phyloP scores from a whole-genome alignment of 2,888 invertebrate genomes.

The Protodeltote pygarga region DNA sequence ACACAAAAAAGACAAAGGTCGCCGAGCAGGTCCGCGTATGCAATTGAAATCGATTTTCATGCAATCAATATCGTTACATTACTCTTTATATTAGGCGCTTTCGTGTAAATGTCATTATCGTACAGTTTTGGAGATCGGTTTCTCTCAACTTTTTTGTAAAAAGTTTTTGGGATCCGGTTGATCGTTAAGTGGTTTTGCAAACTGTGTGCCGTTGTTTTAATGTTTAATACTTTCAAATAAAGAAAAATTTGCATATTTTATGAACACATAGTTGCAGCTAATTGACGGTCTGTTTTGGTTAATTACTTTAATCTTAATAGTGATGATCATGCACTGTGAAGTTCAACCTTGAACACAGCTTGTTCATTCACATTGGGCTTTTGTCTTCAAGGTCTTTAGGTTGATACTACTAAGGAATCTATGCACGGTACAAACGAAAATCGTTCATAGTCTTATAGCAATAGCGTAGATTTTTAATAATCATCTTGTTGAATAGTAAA shows the following conservation, averaged over 20 bases:
- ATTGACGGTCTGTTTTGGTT: conserved; percentile 4
- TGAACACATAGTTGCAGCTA: conserved; percentile 6
- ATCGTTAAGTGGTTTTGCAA: conserved; percentile 6
- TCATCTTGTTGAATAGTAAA: conserved; percentile 4
- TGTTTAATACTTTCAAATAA: conserved; percentile 1
- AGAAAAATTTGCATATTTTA: conserved; percentile 1
- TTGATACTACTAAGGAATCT: conserved; percentile 13
- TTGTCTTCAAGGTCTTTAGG: conserved; percentile 3
- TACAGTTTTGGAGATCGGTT: conserved; percentile 27
- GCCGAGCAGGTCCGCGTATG: conserved; percentile 64
- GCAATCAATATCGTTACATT: conserved; percentile 70
- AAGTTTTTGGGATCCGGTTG: conserved; percentile 7
- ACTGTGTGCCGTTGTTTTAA: conserved; percentile 6
- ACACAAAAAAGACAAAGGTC: conserved; percentile 72
- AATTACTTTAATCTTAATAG: too few species aligned
- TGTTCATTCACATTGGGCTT: conserved; percentile 1
- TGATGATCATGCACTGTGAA: conserved; percentile 24
- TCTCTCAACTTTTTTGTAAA: conserved; percentile 25
- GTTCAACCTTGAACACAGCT: conserved; percentile 19
- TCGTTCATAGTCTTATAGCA: conserved; percentile 1
- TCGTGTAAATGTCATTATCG: conserved; percentile 61
- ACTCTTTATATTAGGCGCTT: conserved; percentile 61
- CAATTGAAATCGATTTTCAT: conserved; percentile 72
- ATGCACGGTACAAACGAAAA: conserved; percentile 18
- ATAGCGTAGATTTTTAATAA: conserved; percentile 32